These are phyloP conservation scores for Phalacrocorax carbo DNA, from an alignment of 2,113 vertebrate genomes.

Conservation along the genomic window DNA sequence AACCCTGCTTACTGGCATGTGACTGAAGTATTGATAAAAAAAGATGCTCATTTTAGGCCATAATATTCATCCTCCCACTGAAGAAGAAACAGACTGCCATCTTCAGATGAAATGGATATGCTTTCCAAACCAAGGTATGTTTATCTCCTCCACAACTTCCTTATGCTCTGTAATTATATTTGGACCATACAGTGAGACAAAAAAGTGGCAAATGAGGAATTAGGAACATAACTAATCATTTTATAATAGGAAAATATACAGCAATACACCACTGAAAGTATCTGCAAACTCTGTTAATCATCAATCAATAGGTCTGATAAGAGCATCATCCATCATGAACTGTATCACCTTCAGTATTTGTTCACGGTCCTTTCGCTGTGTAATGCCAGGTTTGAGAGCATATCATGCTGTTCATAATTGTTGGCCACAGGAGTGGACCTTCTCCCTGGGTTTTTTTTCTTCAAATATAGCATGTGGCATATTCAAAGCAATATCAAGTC, in stretches of 20 bases:
- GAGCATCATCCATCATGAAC: background rate
- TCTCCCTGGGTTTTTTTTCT: background rate
- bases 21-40: constrained; percentile 36
- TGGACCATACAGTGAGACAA: background rate
- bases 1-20: constrained; percentile 11
- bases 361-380: background rate
- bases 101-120: background rate
- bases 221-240: constrained; percentile 18
- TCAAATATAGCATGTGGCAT: background rate
- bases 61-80: background rate
- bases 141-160: background rate
- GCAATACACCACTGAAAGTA: background rate
- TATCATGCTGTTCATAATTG: background rate
- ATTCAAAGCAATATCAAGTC: constrained; percentile 29
- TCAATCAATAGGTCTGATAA: constrained; percentile 8
- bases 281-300: background rate
- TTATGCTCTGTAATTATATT: constrained; percentile 1
- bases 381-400: background rate
- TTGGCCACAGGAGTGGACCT: background rate
- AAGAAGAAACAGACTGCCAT: background rate
- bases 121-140: constrained; percentile 4
- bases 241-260: background rate
- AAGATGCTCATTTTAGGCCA: background rate
- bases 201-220: constrained; percentile 20
- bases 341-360: background rate